Base-by-base conservation (phyloP, 1,140 invertebrate genomes). In the Phocides pigmalion region DNA sequence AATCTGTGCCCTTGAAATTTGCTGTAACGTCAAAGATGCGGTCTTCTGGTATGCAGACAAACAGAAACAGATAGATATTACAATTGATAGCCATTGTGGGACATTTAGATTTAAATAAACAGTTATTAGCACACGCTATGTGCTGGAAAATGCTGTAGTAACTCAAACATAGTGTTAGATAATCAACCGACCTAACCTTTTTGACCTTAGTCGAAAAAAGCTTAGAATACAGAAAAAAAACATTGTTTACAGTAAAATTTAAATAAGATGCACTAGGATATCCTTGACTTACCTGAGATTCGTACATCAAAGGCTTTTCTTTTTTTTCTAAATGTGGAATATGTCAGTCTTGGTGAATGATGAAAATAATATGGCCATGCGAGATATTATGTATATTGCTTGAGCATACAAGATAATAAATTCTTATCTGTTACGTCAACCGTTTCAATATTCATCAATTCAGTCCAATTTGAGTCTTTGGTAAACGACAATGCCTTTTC, bases 361-460 rank as follows among this genome's bases (percentile, higher is more conserved):
- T 73, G 51, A 49, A 66, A 74, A 25, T 69, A 73, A 68, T 75
- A 74, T 79, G 68, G 42, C 50, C 25, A 66, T 74, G 62, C 73
- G 37, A 64, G 66, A 76, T 79, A n/a, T n/a, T n/a, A 66, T 69
- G 42, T 67, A 56, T 77, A 73, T 78, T 66, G 66, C 70, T 84
- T 78, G 37, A 66, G 72, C 75, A 84, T 54, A 87, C 73, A 82
- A 74, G 84, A 88, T 87, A 85, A n/a, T n/a, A n/a, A n/a, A 84
- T 64, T 68, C 74, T 87, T 90, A 90, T 90, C 88, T 78, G 66
- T 87, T 88, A 83, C 78, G 83, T 87, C 79, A 79, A 84, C 62
- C 67, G 32, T 44, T 65, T 64, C 72, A 75, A 77, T 82, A 72
- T 74, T 64, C 54, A 76, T 81, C 72, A 83, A 80, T 76, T 87